These are phyloP conservation scores for Ophion ventricosus DNA, from an alignment of 2,888 invertebrate genomes.

Conservation along the genomic window DNA sequence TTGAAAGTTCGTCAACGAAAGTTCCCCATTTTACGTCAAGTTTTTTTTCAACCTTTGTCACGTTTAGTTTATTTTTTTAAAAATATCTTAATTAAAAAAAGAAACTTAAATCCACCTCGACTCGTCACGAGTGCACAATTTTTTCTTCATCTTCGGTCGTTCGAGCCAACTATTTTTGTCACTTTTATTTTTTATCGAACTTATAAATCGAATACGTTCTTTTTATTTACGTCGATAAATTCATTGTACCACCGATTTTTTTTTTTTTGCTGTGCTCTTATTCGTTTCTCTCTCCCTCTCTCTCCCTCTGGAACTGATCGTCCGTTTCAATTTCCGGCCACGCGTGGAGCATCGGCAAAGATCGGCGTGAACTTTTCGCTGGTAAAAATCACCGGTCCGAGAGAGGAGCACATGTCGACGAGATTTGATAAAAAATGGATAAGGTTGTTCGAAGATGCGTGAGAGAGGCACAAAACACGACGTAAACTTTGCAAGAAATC, in stretches of 20 bases:
- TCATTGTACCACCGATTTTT: not conserved
- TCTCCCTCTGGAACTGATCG: not conserved
- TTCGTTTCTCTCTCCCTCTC: not conserved
- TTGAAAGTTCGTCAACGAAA: conserved; percentile 9
- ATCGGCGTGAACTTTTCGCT: not conserved
- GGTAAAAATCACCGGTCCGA: not conserved
- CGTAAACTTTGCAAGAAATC: not conserved
- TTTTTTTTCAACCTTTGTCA: not conserved
- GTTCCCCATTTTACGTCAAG: conserved; percentile 13
- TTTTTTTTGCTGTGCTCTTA: not conserved
- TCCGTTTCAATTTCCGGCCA: not conserved
- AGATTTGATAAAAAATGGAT: not conserved
- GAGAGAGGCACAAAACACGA: no score
- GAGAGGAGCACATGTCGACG: not conserved
- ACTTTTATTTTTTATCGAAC: not conserved
- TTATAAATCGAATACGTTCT: not conserved
- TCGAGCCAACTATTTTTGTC: not conserved
- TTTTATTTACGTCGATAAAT: not conserved
- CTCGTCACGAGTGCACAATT: not conserved
- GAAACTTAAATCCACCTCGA: conserved; percentile 2
- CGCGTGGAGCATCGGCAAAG: not conserved
- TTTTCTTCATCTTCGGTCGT: conserved; percentile 20
- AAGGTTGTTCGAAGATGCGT: no score
- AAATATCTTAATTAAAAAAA: not conserved
- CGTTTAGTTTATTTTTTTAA: not conserved